Percentiles rank a stretch among this genome's conserved stretches.
Evolutionary conservation across 1,140 invertebrate genomes (phyloP).

Genomic region (Anastatus disparis): DNA sequence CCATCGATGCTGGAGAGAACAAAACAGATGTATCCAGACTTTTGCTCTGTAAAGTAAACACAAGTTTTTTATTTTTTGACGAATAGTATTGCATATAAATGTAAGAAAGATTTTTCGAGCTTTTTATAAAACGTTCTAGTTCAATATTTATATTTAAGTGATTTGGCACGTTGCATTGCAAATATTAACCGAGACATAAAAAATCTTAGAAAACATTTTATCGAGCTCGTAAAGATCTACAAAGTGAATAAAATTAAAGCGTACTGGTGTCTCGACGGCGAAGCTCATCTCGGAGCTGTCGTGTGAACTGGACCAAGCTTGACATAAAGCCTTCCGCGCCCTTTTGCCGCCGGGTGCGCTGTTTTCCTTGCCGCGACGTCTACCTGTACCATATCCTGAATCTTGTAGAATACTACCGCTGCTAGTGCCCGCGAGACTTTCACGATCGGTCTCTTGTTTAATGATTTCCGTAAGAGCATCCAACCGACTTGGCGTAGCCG

Average conservation of each 20-base stretch:
- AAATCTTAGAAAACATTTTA: too few species aligned
- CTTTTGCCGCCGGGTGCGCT: constrained; percentile 72
- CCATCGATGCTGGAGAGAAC: constrained; percentile 87
- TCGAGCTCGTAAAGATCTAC: too few species aligned
- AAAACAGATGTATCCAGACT: constrained; percentile 82
- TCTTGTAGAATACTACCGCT: constrained; percentile 58
- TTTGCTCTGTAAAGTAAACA: constrained; percentile 77
- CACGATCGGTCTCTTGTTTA: constrained; percentile 75
- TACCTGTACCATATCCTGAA: constrained; percentile 70
- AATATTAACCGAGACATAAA: too few species aligned
- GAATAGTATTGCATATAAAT: too few species aligned
- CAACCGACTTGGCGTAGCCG: constrained; percentile 83
- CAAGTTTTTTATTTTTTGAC: too few species aligned
- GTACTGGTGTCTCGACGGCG: constrained; percentile 82
- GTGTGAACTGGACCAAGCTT: constrained; percentile 75
- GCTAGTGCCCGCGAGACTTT: constrained; percentile 64
- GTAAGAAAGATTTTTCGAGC: too few species aligned
- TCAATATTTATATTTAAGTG: too few species aligned
- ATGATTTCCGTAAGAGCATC: constrained; percentile 91
- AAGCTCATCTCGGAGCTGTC: constrained; percentile 72
- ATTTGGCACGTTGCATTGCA: too few species aligned
- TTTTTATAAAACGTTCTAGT: too few species aligned
- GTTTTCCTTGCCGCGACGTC: constrained; percentile 76
- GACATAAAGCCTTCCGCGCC: constrained; percentile 80
- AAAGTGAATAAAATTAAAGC: constrained; percentile 58